phyloP scores from a whole-genome alignment of 2,888 invertebrate genomes.

The Steromphala cineraria region DNA sequence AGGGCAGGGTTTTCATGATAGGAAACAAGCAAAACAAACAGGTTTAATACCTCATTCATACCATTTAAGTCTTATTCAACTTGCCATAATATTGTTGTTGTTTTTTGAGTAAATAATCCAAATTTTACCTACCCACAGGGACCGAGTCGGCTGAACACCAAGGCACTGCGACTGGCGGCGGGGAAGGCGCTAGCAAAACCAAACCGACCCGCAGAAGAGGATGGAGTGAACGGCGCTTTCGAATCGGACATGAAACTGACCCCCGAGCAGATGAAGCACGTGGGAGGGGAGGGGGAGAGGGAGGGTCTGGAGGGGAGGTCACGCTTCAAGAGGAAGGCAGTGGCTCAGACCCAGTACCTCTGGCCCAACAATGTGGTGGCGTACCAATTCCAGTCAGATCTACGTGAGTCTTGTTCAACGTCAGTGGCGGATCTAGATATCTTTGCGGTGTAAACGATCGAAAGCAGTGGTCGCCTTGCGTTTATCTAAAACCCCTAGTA shows the following conservation, averaged over 20 bases:
- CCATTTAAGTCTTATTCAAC: no score
- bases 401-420: conserved; percentile 28
- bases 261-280: conserved; percentile 27
- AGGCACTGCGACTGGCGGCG: conserved; percentile 8
- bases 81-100: no score
- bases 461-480: no score
- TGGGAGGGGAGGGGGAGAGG: background rate
- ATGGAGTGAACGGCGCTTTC: conserved; percentile 31
- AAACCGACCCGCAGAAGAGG: conserved; percentile 32
- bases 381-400: conserved; percentile 29
- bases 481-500: no score
- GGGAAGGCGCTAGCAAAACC: conserved; percentile 24
- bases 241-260: conserved; percentile 41
- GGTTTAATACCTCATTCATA: no score
- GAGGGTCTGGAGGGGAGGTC: background rate
- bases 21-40: no score
- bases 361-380: conserved; percentile 34
- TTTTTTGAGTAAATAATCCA: no score
- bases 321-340: conserved; percentile 32
- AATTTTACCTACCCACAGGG: conserved; percentile 12
- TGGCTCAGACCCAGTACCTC: conserved; percentile 18
- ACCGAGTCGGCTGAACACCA: conserved; percentile 24
- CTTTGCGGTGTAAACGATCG: no score
- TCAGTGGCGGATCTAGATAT: no score
- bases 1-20: no score